Percentiles rank a stretch among this genome's conserved stretches.
phyloP scores from a whole-genome alignment of 2,113 vertebrate genomes.

The Gambusia holbrooki region DNA sequence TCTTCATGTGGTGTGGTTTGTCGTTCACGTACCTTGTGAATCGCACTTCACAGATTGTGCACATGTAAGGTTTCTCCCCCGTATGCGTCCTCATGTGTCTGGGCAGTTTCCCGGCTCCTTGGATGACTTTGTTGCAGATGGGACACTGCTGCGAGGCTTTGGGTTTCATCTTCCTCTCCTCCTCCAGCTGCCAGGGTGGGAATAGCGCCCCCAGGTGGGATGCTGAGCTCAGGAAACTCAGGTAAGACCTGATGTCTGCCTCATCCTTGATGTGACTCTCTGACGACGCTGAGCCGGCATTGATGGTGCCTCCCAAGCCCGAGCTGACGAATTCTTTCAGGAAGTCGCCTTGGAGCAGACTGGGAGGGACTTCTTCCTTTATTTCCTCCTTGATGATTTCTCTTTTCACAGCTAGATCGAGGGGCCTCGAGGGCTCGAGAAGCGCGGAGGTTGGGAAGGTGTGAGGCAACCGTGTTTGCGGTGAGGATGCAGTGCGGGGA shows the following conservation, averaged over 20 bases:
- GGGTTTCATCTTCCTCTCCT: constrained; percentile 97
- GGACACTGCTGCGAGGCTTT: constrained; percentile 98
- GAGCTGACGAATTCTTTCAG: constrained; percentile 87
- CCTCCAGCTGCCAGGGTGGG: constrained; percentile 94
- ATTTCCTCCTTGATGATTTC: constrained; percentile 94
- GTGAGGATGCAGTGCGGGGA: constrained; percentile 58
- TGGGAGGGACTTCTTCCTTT: constrained; percentile 87
- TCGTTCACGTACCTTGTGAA: constrained; percentile 90
- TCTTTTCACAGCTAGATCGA: constrained; percentile 93
- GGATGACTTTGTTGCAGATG: constrained; percentile 98
- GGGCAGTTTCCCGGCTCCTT: constrained; percentile 96
- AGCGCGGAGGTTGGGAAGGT: constrained; percentile 78
- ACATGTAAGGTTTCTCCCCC: constrained; percentile 98
- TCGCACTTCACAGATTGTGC: constrained; percentile 97
- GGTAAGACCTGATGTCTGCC: constrained; percentile 90
- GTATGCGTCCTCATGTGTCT: constrained; percentile 98
- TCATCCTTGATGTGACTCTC: constrained; percentile 90
- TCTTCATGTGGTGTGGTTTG: neutral
- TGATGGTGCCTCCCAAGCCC: constrained; percentile 57
- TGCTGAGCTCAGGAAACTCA: constrained; percentile 92
- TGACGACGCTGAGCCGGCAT: constrained; percentile 66
- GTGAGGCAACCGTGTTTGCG: constrained; percentile 72
- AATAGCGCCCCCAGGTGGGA: constrained; percentile 91
- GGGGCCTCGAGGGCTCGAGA: constrained; percentile 81
- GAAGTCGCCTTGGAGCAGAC: constrained; percentile 88